Percentiles rank a stretch among this genome's conserved stretches.
Evolutionary conservation across 1,140 invertebrate genomes (phyloP).

Genomic region (Drosophila subpulchrella): DNA sequence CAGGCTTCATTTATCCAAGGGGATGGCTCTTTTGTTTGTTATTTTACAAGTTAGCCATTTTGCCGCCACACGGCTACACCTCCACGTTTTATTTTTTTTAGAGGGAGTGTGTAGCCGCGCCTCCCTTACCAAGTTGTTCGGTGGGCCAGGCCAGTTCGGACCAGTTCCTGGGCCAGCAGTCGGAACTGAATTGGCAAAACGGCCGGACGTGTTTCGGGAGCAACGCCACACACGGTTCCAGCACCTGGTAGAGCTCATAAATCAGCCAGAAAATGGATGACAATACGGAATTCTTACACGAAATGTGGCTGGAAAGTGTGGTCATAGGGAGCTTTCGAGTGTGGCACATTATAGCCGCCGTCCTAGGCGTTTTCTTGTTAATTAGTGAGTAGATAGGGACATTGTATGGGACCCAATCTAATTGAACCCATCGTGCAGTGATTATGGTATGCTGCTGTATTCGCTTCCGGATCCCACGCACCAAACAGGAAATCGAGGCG

Average conservation of each 20-base stretch:
- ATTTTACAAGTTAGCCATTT: conserved; percentile 55
- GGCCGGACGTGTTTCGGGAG: conserved; percentile 51
- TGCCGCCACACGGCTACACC: conserved; percentile 34
- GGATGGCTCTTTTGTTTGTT: conserved; percentile 42
- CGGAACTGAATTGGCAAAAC: conserved; percentile 52
- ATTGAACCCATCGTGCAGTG: conserved; percentile 84
- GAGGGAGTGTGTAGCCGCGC: conserved; percentile 36
- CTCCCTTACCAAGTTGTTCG: conserved; percentile 30
- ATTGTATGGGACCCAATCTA: not conserved
- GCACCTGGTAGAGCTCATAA: conserved; percentile 17
- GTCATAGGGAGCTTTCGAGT: conserved; percentile 86
- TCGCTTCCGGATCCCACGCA: conserved; percentile 93
- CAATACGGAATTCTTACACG: conserved; percentile 67
- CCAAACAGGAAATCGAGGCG: conserved; percentile 96
- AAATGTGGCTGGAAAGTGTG: conserved; percentile 87
- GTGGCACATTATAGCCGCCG: conserved; percentile 88
- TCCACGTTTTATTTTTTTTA: conserved; percentile 11
- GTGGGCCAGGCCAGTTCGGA: conserved; percentile 26
- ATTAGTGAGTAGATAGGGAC: conserved; percentile 47
- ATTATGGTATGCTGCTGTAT: conserved; percentile 94
- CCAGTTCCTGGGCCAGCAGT: conserved; percentile 40
- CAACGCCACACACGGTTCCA: conserved; percentile 11
- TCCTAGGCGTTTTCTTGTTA: conserved; percentile 85
- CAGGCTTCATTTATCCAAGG: conserved; percentile 23
- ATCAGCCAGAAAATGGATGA: conserved; percentile 57